phyloP scores from a whole-genome alignment of 2,797 vertebrate genomes.

The Chiroxiphia lanceolata region DNA sequence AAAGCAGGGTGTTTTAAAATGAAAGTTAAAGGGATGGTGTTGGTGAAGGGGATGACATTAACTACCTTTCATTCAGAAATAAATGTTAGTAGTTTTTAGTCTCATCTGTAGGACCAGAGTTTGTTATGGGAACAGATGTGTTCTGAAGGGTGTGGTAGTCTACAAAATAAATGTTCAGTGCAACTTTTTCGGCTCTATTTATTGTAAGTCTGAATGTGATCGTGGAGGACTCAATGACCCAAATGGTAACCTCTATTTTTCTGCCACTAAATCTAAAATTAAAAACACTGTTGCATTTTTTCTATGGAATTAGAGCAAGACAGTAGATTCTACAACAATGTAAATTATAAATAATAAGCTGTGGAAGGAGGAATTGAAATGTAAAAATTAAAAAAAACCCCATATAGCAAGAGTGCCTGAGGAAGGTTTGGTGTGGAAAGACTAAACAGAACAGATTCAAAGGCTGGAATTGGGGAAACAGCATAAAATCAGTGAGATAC shows the following conservation, averaged over 20 bases:
- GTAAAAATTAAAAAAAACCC: not conserved
- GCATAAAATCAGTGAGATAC: not conserved
- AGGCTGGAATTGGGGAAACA: not conserved
- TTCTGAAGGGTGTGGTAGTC: not conserved
- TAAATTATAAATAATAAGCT: not conserved
- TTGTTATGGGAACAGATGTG: not conserved
- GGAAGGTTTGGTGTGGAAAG: not conserved
- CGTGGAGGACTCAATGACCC: not conserved
- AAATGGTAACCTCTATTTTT: not conserved
- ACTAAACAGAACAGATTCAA: not conserved
- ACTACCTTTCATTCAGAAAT: not conserved
- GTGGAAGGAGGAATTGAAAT: not conserved
- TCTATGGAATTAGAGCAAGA: not conserved
- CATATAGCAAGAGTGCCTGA: not conserved
- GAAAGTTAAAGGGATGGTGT: not conserved
- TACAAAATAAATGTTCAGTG: not conserved
- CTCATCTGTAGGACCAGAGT: not conserved
- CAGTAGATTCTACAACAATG: not conserved
- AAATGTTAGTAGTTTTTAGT: not conserved
- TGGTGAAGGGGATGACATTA: not conserved
- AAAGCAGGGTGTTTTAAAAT: not conserved
- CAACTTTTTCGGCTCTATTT: not conserved
- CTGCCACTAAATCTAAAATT: not conserved
- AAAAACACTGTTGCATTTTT: not conserved
- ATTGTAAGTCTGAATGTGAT: not conserved